Evolutionary conservation across 2,113 vertebrate species (phyloP).

Genomic region (Daphoenositta chrysoptera): DNA sequence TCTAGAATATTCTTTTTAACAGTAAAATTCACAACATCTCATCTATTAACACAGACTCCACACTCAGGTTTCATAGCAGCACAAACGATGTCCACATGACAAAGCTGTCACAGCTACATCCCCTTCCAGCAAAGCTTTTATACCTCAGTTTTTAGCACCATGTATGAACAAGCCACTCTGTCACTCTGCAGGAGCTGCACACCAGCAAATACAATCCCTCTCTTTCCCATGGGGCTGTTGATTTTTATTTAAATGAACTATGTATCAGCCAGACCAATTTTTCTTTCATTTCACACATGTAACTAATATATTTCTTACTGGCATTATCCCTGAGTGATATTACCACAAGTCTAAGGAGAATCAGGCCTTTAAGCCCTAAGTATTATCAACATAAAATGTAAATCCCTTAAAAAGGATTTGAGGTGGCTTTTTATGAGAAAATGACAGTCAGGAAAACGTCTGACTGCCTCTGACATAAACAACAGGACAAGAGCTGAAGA

Average conservation of each 20-base stretch:
- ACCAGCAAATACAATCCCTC: background rate
- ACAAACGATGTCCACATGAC: background rate
- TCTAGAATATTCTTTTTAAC: background rate
- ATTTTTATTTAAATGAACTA: background rate
- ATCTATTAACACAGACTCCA: rapidly evolving
- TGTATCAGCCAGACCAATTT: background rate
- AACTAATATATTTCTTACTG: background rate
- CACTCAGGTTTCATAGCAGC: no score
- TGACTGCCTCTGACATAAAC: background rate
- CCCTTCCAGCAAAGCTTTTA: background rate
- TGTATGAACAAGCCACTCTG: background rate
- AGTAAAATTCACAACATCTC: background rate
- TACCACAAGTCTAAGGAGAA: background rate
- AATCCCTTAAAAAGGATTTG: slow-evolving; percentile 22
- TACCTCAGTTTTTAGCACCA: background rate
- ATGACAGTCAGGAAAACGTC: background rate
- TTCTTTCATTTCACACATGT: background rate
- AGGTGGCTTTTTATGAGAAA: slow-evolving; percentile 8
- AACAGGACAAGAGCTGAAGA: background rate
- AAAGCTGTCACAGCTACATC: background rate
- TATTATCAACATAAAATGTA: slow-evolving; percentile 8
- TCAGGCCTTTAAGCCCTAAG: background rate
- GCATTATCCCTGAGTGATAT: background rate
- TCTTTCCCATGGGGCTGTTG: background rate
- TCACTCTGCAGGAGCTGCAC: background rate